phyloP scores from a whole-genome alignment of 2,888 invertebrate genomes.

The Netelia virgata region DNA sequence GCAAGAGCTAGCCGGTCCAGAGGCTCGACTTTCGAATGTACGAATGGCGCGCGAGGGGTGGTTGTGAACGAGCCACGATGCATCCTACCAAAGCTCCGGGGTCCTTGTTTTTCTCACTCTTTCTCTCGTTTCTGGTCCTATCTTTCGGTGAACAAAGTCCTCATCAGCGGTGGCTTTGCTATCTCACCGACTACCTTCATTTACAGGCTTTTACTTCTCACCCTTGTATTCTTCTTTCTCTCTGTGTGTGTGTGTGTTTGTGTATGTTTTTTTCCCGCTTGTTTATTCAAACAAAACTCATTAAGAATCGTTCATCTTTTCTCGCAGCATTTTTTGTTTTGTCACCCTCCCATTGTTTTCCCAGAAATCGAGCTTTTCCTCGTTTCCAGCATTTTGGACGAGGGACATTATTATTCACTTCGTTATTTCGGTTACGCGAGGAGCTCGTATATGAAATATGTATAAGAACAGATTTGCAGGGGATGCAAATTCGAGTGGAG shows the following conservation, averaged over 20 bases:
- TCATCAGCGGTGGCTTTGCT: conserved; percentile 55
- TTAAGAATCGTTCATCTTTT: conserved; percentile 50
- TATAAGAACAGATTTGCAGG: conserved; percentile 5
- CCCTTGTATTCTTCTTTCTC: background rate
- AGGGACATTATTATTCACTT: conserved; percentile 45
- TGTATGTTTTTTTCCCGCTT: background rate
- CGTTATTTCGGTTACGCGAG: conserved; percentile 17
- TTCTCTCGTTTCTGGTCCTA: conserved; percentile 16
- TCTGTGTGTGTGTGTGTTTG: too few relatives aligned
- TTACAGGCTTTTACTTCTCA: conserved; percentile 20
- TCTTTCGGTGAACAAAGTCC: conserved; percentile 44
- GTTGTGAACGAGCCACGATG: conserved; percentile 23
- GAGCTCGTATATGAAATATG: conserved; percentile 43
- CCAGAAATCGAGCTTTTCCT: background rate
- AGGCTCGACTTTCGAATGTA: conserved; percentile 43
- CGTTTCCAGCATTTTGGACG: background rate
- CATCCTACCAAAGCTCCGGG: conserved; percentile 23
- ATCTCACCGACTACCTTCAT: conserved; percentile 24
- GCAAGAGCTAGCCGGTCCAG: conserved; percentile 12
- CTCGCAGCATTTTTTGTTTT: conserved; percentile 46
- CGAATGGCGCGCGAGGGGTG: background rate
- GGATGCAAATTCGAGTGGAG: conserved; percentile 27
- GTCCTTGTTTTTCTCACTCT: conserved; percentile 39
- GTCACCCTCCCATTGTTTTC: conserved; percentile 16
- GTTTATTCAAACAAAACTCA: conserved; percentile 58